Conservation (phyloP, 2,797 vertebrate genomes). For the Pseudochromis fuscus region DNA sequence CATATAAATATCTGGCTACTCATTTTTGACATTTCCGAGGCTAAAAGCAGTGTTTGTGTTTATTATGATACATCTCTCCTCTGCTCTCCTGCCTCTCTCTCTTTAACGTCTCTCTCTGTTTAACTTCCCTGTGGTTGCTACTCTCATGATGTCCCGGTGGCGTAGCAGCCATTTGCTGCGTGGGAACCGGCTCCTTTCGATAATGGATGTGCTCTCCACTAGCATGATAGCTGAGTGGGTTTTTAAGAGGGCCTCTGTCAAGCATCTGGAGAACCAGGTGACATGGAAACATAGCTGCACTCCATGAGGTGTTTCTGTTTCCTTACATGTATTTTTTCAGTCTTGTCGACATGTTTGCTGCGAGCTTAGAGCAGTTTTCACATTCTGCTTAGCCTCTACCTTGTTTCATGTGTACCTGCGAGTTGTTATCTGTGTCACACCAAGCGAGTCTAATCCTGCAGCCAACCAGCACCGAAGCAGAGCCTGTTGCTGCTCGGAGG, state of each 20-base stretch:
- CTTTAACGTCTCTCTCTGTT: not conserved
- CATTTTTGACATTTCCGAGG: not conserved
- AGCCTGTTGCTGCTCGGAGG: constrained; percentile 12
- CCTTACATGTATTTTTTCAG: not conserved
- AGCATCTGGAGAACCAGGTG: constrained; percentile 19
- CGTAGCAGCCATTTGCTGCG: constrained; percentile 57
- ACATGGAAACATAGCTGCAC: constrained; percentile 13
- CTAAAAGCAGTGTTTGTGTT: not conserved
- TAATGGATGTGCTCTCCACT: constrained; percentile 56
- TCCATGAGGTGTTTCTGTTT: constrained; percentile 1
- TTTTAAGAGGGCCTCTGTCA: constrained; percentile 36
- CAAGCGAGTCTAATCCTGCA: constrained; percentile 51
- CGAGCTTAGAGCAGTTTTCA: constrained; percentile 5
- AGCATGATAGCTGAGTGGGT: constrained; percentile 35
- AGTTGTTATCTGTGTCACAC: constrained; percentile 52
- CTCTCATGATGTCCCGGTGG: constrained; percentile 32
- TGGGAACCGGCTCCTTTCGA: constrained; percentile 40
- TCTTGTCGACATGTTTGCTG: not conserved
- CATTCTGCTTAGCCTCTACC: constrained; percentile 4
- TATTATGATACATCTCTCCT: not conserved
- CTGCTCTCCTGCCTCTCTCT: not conserved
- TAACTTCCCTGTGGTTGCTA: constrained; percentile 3
- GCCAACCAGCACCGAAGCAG: constrained; percentile 21
- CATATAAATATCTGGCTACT: too few relatives aligned
- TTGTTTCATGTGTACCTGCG: constrained; percentile 46